A percentile compares a stretch with the other conserved stretches of the same genome.
These are phyloP conservation scores for Telmatochromis sp. DNA, from an alignment of 2,113 vertebrate species.

Conservation along the genomic window DNA sequence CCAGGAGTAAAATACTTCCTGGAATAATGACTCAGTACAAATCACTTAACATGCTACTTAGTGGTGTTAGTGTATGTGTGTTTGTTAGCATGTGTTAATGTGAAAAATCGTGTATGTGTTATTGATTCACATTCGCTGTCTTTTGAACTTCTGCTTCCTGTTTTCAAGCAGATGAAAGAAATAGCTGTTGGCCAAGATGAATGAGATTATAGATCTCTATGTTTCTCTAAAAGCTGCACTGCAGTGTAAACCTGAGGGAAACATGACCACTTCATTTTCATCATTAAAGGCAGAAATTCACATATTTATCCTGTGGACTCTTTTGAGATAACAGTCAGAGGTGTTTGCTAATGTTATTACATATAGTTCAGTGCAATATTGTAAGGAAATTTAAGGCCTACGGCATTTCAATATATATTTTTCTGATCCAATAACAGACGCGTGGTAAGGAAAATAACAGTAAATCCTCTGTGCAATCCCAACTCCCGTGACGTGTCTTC, in stretches of 20 bases:
- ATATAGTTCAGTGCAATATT: neutral
- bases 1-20: slow-evolving; percentile 12
- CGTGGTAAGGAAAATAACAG: too few relatives aligned
- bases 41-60: slow-evolving; percentile 31
- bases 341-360: neutral
- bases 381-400: neutral
- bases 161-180: neutral
- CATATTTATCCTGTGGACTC: neutral
- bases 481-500: too few relatives aligned
- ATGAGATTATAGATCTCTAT: neutral
- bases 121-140: neutral
- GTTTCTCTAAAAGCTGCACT: neutral
- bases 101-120: neutral
- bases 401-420: neutral
- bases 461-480: too few relatives aligned
- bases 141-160: neutral
- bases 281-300: neutral
- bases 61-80: neutral
- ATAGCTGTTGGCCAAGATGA: neutral
- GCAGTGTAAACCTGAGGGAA: neutral
- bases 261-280: neutral
- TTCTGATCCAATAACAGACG: neutral
- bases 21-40: neutral
- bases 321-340: neutral
- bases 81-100: neutral